These are phyloP conservation scores for Diadema setosum DNA, from an alignment of 35 echinoderm and acorn worm genomes.

Conservation along the genomic window DNA sequence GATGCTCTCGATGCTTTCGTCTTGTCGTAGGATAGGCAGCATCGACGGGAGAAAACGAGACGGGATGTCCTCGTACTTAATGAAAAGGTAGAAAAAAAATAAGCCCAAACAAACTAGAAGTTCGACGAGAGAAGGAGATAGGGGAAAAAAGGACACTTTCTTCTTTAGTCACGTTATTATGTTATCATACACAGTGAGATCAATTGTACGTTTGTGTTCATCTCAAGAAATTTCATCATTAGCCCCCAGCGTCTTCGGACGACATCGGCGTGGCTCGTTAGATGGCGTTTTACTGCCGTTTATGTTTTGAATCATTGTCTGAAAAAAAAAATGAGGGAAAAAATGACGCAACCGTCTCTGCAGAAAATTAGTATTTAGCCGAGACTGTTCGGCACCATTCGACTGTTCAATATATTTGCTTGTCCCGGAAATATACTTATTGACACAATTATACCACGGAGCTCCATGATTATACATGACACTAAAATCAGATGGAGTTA, in stretches of 20 bases:
- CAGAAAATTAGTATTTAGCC: no score
- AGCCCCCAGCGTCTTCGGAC: background rate
- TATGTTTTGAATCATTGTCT: slow-evolving; percentile 2
- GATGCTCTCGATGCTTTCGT: background rate
- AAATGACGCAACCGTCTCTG: no score
- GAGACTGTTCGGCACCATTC: no score
- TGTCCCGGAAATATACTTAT: no score
- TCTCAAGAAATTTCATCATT: background rate
- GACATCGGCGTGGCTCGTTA: background rate
- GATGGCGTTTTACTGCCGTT: background rate
- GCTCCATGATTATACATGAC: no score
- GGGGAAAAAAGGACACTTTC: background rate
- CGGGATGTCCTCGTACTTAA: background rate
- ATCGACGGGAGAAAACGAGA: background rate
- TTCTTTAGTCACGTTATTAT: background rate
- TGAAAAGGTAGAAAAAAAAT: slow-evolving; percentile 6
- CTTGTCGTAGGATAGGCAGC: background rate
- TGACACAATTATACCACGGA: no score
- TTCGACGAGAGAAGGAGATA: background rate
- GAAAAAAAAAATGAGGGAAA: no score
- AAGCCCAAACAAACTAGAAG: background rate
- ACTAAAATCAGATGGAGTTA: no score
- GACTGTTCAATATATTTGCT: no score
- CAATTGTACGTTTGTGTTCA: background rate
- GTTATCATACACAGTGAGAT: background rate